Base-by-base conservation (phyloP, 1,140 invertebrate species). In the Diachasmimorpha longicaudata region DNA sequence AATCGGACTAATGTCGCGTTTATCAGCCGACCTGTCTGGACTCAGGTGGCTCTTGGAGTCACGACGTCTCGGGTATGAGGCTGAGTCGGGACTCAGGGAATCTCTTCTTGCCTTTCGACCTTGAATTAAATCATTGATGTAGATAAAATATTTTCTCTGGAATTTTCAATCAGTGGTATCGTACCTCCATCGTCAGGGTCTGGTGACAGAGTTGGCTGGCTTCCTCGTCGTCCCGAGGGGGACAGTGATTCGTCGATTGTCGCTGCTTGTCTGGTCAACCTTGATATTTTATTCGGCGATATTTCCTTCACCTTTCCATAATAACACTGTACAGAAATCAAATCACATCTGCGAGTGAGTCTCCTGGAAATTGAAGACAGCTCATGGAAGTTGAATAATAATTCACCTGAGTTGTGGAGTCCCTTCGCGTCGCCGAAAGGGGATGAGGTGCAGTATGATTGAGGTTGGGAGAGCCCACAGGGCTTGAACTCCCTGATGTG, bases 51-150 rank as follows among this genome's bases (percentile, higher is more conserved):
- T 93, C 70, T 93, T 90, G 0, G 94, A 95, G 79, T 96, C 95
- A 11, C 94, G 89, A 13, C 95, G 90, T 72, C 93, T 85, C 72
- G 83, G 81, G 77, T 86, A 87, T 55, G 92, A 94, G 5, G 96
- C 95, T 55, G 95, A 96, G 85, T 97, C 96, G 0, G 96, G 96
- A 68, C 95, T 96, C 4, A 97, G 85, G 0, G 95, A 96, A 82
- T 97, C 96, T 67, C 95, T 90, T 36, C 95, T 90, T 6, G 94
- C 94, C 85, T 93, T 93, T 42, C 94, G 90, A 55, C 93, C 92
- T 87, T 91, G 90, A 70, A 81, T 78, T 39, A 44, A 58, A 78
- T 74, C 14, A 72, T 67, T 6, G n/a, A 80, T 72, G 69, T n/a
- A n/a, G n/a, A n/a, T n/a, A n/a, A n/a, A n/a, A n/a, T n/a, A n/a